These are phyloP conservation scores for Eupeodes latifasciatus DNA, from an alignment of 2,888 invertebrate genomes.

Conservation along the genomic window DNA sequence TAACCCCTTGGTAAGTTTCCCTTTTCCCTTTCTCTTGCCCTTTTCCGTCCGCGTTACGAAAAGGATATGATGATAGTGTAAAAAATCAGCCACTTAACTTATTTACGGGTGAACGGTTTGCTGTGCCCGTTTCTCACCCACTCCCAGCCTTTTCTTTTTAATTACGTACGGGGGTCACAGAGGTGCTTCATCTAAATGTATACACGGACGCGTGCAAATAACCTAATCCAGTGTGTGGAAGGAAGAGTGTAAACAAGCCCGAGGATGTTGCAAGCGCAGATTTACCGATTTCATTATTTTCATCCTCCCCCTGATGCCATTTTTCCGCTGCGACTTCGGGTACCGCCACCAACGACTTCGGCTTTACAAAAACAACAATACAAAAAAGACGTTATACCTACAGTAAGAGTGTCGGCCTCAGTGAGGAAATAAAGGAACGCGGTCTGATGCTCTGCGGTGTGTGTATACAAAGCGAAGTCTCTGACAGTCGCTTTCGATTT, in stretches of 20 bases:
- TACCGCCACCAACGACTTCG: not conserved
- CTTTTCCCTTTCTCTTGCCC: not conserved
- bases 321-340: not conserved
- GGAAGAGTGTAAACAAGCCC: conserved; percentile 75
- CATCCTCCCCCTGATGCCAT: conserved; percentile 11
- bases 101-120: conserved; percentile 46
- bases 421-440: conserved; percentile 25
- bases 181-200: conserved; percentile 41
- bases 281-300: conserved; percentile 70
- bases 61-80: conserved; percentile 62
- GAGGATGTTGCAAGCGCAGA: conserved; percentile 35
- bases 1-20: conserved; percentile 59
- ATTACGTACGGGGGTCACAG: conserved; percentile 39
- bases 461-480: no score
- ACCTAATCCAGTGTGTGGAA: conserved; percentile 69
- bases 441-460: not conserved
- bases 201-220: conserved; percentile 56
- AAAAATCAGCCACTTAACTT: conserved; percentile 69
- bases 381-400: not conserved
- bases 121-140: conserved; percentile 35
- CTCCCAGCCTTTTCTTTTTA: conserved; percentile 42
- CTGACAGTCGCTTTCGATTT: conserved; percentile 4
- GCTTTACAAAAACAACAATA: conserved; percentile 8
- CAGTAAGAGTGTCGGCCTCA: not conserved
- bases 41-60: not conserved